phyloP scores from a whole-genome alignment of 92 coral and sea anemone genomes.

The Paragorgia papillata region DNA sequence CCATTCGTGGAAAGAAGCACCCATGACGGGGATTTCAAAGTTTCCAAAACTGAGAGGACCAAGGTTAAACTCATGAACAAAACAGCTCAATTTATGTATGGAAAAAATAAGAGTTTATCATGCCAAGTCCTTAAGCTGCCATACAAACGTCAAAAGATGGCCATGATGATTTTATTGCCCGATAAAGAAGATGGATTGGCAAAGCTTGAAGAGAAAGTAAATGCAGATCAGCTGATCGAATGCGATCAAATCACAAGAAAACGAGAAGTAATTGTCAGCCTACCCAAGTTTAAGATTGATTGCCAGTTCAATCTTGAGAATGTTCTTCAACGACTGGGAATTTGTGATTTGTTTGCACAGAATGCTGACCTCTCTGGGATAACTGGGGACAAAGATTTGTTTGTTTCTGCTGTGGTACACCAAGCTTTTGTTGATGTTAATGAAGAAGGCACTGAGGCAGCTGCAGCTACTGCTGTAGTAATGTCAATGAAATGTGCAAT shows the following conservation, averaged over 20 bases:
- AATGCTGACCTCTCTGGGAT: no score
- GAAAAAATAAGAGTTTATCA: no score
- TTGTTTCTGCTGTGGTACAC: no score
- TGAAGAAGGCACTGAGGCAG: no score
- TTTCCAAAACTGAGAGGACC: no score
- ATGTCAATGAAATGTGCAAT: conserved; percentile 51
- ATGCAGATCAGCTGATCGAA: conserved; percentile 59
- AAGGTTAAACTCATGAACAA: no score
- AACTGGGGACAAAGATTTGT: no score
- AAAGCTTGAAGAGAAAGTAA: no score
- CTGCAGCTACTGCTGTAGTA: conserved; percentile 80
- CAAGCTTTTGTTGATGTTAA: no score
- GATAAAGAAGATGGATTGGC: conserved; percentile 55
- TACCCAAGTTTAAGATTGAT: no score
- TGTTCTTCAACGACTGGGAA: conserved; percentile 63
- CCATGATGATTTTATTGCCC: conserved; percentile 80
- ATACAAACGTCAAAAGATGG: conserved; percentile 53
- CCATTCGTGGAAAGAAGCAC: conserved; percentile 61
- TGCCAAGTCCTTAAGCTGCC: no score
- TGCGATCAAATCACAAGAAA: conserved; percentile 62
- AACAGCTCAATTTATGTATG: no score
- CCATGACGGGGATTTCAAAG: conserved; percentile 60
- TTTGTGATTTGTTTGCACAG: conserved; percentile 68
- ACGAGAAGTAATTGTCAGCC: conserved; percentile 67
- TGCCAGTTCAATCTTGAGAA: conserved; percentile 72